Evolutionary conservation across 2,113 vertebrate genomes (phyloP).

Genomic region (Leucopsar rothschildi): DNA sequence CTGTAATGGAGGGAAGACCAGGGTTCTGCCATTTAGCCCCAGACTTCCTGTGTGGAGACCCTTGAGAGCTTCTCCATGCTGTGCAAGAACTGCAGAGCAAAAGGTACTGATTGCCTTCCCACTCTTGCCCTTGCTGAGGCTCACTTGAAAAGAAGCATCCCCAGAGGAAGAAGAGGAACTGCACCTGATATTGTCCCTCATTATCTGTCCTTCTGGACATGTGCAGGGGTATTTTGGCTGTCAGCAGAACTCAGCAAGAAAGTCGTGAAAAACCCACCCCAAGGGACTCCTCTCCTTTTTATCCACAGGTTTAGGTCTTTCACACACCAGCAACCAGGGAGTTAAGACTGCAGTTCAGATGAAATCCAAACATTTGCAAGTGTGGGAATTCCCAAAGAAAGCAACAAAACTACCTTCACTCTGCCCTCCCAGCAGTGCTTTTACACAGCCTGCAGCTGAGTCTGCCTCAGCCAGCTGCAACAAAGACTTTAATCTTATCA

Average conservation of each 20-base stretch:
- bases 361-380: constrained; percentile 59
- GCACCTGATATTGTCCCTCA: fast-evolving
- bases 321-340: not conserved
- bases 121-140: not conserved
- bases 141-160: not conserved
- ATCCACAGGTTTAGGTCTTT: not conserved
- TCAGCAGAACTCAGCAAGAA: not conserved
- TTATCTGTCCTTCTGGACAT: not conserved
- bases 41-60: not conserved
- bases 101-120: not conserved
- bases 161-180: not conserved
- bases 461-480: constrained; percentile 7
- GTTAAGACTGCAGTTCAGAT: constrained; percentile 1
- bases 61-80: not conserved
- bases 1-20: not conserved
- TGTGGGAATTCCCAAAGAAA: constrained; percentile 54
- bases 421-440: not conserved
- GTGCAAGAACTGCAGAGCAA: not conserved
- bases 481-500: constrained; percentile 68
- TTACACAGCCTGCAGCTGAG: not conserved
- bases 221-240: not conserved
- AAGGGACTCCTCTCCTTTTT: not conserved
- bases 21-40: not conserved
- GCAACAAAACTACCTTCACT: constrained; percentile 13
- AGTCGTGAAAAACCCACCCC: fast-evolving